Percentiles rank a stretch among this genome's conserved stretches.
phyloP scores from a whole-genome alignment of 2,113 vertebrate genomes.

The Myxocyprinus asiaticus region DNA sequence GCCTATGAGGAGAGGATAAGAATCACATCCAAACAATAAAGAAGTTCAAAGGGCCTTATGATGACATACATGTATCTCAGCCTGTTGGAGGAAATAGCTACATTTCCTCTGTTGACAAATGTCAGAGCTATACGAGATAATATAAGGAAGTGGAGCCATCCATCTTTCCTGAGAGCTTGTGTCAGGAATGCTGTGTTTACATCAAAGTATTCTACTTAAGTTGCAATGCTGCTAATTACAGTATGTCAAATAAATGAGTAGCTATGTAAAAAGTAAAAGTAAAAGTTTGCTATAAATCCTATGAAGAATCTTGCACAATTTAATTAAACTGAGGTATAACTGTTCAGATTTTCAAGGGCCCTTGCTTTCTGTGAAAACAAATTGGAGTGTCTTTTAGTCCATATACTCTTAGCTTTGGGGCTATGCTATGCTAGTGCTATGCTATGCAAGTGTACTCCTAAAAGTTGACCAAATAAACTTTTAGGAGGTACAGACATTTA shows the following conservation, averaged over 20 bases:
- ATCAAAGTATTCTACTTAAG: neutral
- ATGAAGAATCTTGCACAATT: too few relatives aligned
- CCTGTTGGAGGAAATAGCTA: slow-evolving; percentile 55
- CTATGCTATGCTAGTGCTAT: too few relatives aligned
- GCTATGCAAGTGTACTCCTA: too few relatives aligned
- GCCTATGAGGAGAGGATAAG: slow-evolving; percentile 36
- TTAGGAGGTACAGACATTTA: too few relatives aligned
- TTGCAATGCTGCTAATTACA: neutral
- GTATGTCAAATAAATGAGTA: neutral
- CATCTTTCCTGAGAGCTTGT: slow-evolving; percentile 51
- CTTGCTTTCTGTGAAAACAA: too few relatives aligned
- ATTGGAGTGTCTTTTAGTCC: too few relatives aligned
- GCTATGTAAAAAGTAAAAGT: neutral
- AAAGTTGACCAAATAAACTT: too few relatives aligned
- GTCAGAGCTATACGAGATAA: slow-evolving; percentile 52
- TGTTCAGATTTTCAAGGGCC: neutral
- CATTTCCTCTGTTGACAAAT: slow-evolving; percentile 59
- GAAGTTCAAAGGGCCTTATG: slow-evolving; percentile 46
- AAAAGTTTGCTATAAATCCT: too few relatives aligned
- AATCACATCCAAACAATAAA: slow-evolving; percentile 47
- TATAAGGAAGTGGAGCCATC: slow-evolving; percentile 50
- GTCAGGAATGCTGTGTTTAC: slow-evolving; percentile 35
- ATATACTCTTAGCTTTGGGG: too few relatives aligned
- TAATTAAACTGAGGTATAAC: neutral
- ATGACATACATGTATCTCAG: slow-evolving; percentile 41